Base-by-base conservation (phyloP, 2,888 invertebrate species). In the Endotricha flammealis region DNA sequence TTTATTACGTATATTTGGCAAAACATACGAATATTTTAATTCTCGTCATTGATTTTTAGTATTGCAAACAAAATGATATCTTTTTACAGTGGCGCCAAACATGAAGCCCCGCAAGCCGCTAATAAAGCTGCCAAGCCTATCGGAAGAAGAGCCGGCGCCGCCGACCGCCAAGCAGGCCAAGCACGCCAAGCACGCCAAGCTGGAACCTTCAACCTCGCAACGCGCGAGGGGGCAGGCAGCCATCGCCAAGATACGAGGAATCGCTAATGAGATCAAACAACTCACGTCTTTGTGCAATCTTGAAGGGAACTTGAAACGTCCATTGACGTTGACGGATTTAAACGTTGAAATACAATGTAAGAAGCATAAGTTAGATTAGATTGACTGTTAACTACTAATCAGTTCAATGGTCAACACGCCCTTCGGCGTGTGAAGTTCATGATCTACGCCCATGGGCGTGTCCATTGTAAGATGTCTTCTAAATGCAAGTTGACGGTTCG, bases 21-120 rank as follows among this genome's bases (percentile, higher is more conserved):
- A n/a, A n/a, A n/a, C n/a, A n/a, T n/a, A n/a, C n/a, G n/a, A n/a
- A n/a, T n/a, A n/a, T n/a, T n/a, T n/a, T n/a, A n/a, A n/a, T n/a
- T n/a, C n/a, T n/a, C n/a, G n/a, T n/a, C n/a, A n/a, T n/a, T n/a
- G n/a, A n/a, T n/a, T n/a, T n/a, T n/a, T n/a, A n/a, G n/a, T n/a
- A n/a, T n/a, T n/a, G n/a, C n/a, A n/a, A n/a, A n/a, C n/a, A n/a
- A n/a, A n/a, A n/a, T n/a, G n/a, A 12, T 28, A 31, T 17, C 37
- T 12, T 30, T 31, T 64, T 64, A 0, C 72, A 83, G 82, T 63
- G 11, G 41, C 74, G 1, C 72, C 83, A n/a, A 87, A 87, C 57
- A 87, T 87, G 24, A 80, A 81, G 38, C 85, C 83, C 0, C 58
- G 86, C 0, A 82, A 80, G 20, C 65, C 86, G 0, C 32, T 69